Evolutionary conservation across 37 sponge, comb jelly and placozoan species (phyloP).

Genomic region (Spongilla lacustris): DNA sequence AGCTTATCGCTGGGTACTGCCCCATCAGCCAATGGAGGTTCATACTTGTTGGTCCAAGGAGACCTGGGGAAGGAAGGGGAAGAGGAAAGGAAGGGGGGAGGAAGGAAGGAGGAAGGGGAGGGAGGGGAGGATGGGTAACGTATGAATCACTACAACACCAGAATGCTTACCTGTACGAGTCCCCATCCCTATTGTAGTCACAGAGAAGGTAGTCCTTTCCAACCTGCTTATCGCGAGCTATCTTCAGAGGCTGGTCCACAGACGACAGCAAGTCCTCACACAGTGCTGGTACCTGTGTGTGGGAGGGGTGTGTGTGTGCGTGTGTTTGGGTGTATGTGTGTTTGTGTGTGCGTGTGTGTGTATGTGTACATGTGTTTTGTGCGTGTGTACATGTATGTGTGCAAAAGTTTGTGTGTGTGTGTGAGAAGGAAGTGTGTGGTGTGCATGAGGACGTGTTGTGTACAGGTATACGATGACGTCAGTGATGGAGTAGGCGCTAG

Average conservation of each 20-base stretch:
- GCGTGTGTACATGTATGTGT: neutral
- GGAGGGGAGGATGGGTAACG: too few relatives aligned
- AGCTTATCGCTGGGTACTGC: slow-evolving; percentile 87
- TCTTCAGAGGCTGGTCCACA: slow-evolving; percentile 95
- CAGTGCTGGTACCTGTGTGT: slow-evolving; percentile 80
- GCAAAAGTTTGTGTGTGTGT: neutral
- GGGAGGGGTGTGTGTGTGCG: neutral
- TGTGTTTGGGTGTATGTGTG: neutral
- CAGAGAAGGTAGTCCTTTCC: slow-evolving; percentile 96
- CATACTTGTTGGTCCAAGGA: slow-evolving; percentile 96
- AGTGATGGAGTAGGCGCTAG: neutral
- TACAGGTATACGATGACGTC: neutral
- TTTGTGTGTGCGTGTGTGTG: neutral
- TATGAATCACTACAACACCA: too few relatives aligned
- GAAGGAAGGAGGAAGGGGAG: neutral
- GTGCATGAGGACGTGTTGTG: neutral
- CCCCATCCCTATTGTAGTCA: slow-evolving; percentile 99
- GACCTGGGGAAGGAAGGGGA: slow-evolving; percentile 53
- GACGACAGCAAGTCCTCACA: slow-evolving; percentile 96
- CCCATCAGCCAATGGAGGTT: slow-evolving; percentile 89
- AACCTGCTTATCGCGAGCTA: slow-evolving; percentile 83
- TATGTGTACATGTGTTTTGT: neutral
- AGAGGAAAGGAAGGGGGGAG: neutral
- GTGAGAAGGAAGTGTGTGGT: neutral
- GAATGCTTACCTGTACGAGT: slow-evolving; percentile 86